These are phyloP conservation scores for Mus musculus DNA, from an alignment of 2,113 vertebrate species.

Conservation along the genomic window DNA sequence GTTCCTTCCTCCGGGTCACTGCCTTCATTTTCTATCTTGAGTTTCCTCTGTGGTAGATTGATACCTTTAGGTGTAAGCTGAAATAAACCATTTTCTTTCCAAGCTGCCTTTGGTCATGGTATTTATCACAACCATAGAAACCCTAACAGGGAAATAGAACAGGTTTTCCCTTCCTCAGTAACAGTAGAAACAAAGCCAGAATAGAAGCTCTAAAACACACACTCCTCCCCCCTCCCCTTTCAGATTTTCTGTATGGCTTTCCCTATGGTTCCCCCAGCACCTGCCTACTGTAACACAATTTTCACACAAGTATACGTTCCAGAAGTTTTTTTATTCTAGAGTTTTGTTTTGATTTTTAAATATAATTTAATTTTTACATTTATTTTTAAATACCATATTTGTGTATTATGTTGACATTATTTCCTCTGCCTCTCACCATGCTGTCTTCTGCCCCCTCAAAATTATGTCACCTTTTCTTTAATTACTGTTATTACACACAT, in stretches of 20 bases:
- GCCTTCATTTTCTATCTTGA: not conserved
- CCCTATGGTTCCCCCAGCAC: not conserved
- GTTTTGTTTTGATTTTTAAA: not conserved
- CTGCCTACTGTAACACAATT: not conserved
- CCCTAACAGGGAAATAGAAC: not conserved
- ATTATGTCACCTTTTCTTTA: not conserved
- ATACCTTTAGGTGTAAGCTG: not conserved
- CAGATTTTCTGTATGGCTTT: not conserved
- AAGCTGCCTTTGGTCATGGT: not conserved
- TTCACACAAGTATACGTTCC: not conserved
- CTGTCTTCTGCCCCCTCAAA: not conserved
- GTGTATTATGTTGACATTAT: not conserved
- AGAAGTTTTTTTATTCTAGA: not conserved
- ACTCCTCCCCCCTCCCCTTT: not conserved
- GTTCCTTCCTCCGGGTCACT: not conserved
- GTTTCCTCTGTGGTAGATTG: not conserved
- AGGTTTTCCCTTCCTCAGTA: not conserved
- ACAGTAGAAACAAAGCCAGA: not conserved
- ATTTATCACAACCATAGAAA: not conserved
- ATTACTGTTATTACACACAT: not conserved
- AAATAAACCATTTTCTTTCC: not conserved
- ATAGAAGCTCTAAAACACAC: not conserved
- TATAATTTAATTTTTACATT: not conserved
- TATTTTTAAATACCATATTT: not conserved
- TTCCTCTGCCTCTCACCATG: not conserved